Conservation (phyloP, 2,797 vertebrate species). For the Pangasius larnaudii region DNA sequence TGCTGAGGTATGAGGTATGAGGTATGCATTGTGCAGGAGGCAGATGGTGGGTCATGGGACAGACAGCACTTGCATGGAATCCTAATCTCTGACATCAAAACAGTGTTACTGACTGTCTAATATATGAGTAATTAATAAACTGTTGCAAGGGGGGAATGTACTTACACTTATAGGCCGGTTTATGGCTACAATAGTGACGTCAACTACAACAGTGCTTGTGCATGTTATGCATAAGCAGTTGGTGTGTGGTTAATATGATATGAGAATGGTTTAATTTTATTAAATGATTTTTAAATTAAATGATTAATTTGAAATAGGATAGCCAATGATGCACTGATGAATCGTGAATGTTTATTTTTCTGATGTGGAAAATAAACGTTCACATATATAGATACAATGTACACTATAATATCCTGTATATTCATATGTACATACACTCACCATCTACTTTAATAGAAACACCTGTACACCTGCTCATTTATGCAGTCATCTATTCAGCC, state of each 20-base stretch:
- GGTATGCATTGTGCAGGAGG: not conserved
- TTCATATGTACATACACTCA: not conserved
- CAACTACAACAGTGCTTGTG: not conserved
- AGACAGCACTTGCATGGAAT: constrained; percentile 2
- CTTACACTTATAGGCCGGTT: not conserved
- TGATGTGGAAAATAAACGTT: not conserved
- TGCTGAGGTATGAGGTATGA: constrained; percentile 6
- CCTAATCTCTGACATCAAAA: not conserved
- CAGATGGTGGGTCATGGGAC: constrained; percentile 2
- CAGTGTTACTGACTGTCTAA: not conserved
- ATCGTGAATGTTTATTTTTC: not conserved
- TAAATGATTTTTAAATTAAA: too few species aligned
- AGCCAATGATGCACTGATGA: not conserved
- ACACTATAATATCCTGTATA: too few species aligned
- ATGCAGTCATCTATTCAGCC: not conserved
- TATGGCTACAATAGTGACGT: not conserved
- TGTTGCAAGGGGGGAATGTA: not conserved
- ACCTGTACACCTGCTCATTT: not conserved
- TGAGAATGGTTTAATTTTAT: not conserved
- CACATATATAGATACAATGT: not conserved
- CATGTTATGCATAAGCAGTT: not conserved
- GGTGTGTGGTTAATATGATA: not conserved
- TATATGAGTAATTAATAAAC: not conserved
- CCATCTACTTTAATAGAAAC: not conserved
- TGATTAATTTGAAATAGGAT: not conserved